A percentile compares a stretch with the other conserved stretches of the same genome.
Conservation (phyloP, 2,113 vertebrate species). For the Cochlearius cochlearius region DNA sequence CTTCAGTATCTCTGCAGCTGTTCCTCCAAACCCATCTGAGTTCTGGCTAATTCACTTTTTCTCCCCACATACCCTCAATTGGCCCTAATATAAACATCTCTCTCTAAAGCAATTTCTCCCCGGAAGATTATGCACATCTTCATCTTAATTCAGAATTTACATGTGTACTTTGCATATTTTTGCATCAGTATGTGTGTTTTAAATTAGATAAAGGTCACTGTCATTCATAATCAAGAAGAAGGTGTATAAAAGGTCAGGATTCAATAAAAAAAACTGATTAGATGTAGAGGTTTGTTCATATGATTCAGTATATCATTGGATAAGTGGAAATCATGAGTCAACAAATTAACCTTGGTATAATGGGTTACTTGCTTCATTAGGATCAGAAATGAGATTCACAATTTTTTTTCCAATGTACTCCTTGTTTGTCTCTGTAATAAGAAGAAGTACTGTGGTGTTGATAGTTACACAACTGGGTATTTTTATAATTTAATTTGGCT, state of each 20-base stretch:
- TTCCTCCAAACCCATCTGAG: slow-evolving; percentile 25
- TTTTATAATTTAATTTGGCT: slow-evolving; percentile 56
- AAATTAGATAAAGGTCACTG: slow-evolving; percentile 85
- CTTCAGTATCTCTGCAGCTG: slow-evolving; percentile 40
- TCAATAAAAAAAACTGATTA: slow-evolving; percentile 79
- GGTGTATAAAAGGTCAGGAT: slow-evolving; percentile 83
- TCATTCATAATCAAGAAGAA: slow-evolving; percentile 85
- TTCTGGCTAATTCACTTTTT: slow-evolving; percentile 64
- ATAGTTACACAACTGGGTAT: slow-evolving; percentile 5
- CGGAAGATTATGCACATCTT: slow-evolving; percentile 70
- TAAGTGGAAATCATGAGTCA: slow-evolving; percentile 77
- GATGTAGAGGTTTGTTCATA: slow-evolving; percentile 76
- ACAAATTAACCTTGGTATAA: slow-evolving; percentile 75
- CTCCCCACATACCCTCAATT: slow-evolving; percentile 29
- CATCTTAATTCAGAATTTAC: slow-evolving; percentile 80
- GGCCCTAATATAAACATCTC: slow-evolving; percentile 63
- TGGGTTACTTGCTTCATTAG: slow-evolving; percentile 67
- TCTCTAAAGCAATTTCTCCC: slow-evolving; percentile 66
- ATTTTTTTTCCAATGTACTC: not conserved
- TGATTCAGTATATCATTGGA: slow-evolving; percentile 75
- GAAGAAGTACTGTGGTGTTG: slow-evolving; percentile 12
- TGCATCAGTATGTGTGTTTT: slow-evolving; percentile 79
- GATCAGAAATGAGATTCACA: slow-evolving; percentile 66
- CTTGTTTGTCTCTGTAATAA: slow-evolving; percentile 33
- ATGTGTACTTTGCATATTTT: slow-evolving; percentile 83